phyloP scores from a whole-genome alignment of 2,113 vertebrate species.

The Pardalotus punctatus region DNA sequence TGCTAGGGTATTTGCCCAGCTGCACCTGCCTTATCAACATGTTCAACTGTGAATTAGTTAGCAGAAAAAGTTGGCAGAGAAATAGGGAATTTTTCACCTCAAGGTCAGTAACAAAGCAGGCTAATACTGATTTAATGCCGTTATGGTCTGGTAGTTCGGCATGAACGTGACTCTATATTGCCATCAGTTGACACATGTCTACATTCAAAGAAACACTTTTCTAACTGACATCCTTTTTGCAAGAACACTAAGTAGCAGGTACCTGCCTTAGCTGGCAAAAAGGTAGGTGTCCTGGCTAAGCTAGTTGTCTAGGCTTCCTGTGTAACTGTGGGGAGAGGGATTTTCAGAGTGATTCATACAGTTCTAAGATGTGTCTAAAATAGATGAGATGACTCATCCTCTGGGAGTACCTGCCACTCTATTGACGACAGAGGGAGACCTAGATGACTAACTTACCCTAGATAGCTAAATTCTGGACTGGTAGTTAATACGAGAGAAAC shows the following conservation, averaged over 20 bases:
- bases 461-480: slow-evolving; percentile 2
- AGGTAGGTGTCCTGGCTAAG: background rate
- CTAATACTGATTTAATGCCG: background rate
- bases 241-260: background rate
- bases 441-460: slow-evolving; percentile 48
- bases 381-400: slow-evolving; percentile 45
- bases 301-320: background rate
- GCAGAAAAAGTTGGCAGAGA: background rate
- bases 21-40: background rate
- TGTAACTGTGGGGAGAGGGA: background rate
- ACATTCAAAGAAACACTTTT: background rate
- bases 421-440: slow-evolving; percentile 48
- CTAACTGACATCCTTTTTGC: background rate
- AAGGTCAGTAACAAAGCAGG: background rate
- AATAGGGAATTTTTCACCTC: background rate
- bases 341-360: slow-evolving; percentile 48
- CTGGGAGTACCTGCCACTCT: slow-evolving; percentile 55
- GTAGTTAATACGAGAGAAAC: background rate
- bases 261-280: background rate
- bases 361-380: slow-evolving; percentile 44
- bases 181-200: background rate
- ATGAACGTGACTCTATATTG: background rate
- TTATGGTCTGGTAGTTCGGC: background rate
- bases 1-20: background rate
- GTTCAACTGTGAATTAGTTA: background rate